Evolutionary conservation across 1,140 invertebrate species (phyloP), one percentile per base, ranked within the genome.

Genomic region (Ectropis grisescens): DNA sequence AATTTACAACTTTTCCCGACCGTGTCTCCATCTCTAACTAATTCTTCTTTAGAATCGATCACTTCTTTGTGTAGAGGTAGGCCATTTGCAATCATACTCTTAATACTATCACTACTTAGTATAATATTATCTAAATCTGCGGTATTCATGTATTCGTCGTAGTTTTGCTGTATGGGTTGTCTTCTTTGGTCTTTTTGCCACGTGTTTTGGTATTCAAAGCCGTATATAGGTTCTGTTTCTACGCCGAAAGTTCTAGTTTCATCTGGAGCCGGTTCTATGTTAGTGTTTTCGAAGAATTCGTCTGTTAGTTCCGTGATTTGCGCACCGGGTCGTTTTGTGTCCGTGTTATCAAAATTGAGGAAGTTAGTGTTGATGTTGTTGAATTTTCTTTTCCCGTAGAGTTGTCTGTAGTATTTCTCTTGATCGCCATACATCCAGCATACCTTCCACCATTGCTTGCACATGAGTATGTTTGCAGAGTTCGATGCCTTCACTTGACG

Each of bases 401-500:
- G 67, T 52, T 92, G 90, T 55, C 91, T 82, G 80, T 93, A 93
- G 70, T 92, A 90, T 60, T 92, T 92, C 62, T 91, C 89, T 67
- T 93, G 91, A 61, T 93, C 91, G 13, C 91, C 91, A 59, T 93
- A 91, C 82, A 93, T 89, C 88, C 90, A 93, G 61, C 91, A 93
- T 33, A 93, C 91, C 76, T 91, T 91, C 91, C 91, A 93, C 91
- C 91, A 93, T 82, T 93, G 90, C 69, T 90, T 90, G 82, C 90
- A 92, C 88, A 91, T 91, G 36, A 93, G 74, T 60, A 91, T 87
- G 79, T 90, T 90, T 27, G 87, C 88, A 24, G 86, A 78, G 34
- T 82, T 82, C 2, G 82, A 82, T 2, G 76, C 60, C 48, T 83
- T 83, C 13, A 83, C 68, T 40, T 83, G 80, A 38, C 79, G 65